Evolutionary conservation across 1,140 invertebrate species (phyloP).

Genomic region (Proales similis): DNA sequence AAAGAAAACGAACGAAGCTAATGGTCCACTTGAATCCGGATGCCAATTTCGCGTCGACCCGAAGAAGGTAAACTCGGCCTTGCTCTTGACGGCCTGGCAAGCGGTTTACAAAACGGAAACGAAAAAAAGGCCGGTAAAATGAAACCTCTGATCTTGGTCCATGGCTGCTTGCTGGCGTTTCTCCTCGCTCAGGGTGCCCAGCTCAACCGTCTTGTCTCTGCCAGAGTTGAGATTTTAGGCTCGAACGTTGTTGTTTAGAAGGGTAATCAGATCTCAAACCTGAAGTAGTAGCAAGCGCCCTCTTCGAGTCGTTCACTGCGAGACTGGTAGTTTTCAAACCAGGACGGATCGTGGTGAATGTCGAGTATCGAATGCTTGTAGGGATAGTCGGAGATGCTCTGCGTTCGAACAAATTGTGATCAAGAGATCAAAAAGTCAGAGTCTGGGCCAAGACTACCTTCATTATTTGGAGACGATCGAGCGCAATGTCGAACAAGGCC

Average conservation of each 20-base stretch:
- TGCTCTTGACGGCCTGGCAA: too few relatives aligned
- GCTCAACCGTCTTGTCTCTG: slow-evolving; percentile 16
- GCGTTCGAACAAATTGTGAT: slow-evolving; percentile 13
- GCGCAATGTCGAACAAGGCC: too few relatives aligned
- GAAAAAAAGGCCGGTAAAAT: too few relatives aligned
- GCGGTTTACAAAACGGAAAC: too few relatives aligned
- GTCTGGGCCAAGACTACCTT: too few relatives aligned
- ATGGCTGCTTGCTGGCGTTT: slow-evolving; percentile 20
- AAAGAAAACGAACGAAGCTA: background rate
- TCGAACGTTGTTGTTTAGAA: too few relatives aligned
- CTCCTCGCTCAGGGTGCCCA: background rate
- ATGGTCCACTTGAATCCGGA: slow-evolving; percentile 32
- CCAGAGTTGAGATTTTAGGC: too few relatives aligned
- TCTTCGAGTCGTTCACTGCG: slow-evolving; percentile 22
- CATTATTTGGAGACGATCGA: too few relatives aligned
- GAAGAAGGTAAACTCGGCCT: too few relatives aligned
- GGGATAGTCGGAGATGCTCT: slow-evolving; percentile 19
- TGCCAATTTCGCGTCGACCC: slow-evolving; percentile 23
- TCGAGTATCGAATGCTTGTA: slow-evolving; percentile 14
- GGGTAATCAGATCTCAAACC: too few relatives aligned
- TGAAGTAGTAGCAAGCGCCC: slow-evolving; percentile 21
- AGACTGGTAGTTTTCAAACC: slow-evolving; percentile 11
- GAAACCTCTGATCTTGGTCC: slow-evolving; percentile 22
- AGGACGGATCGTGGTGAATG: background rate
- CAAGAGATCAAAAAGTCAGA: too few relatives aligned